phyloP scores from a whole-genome alignment of 2,113 vertebrate species.

The Stercorarius parasiticus region DNA sequence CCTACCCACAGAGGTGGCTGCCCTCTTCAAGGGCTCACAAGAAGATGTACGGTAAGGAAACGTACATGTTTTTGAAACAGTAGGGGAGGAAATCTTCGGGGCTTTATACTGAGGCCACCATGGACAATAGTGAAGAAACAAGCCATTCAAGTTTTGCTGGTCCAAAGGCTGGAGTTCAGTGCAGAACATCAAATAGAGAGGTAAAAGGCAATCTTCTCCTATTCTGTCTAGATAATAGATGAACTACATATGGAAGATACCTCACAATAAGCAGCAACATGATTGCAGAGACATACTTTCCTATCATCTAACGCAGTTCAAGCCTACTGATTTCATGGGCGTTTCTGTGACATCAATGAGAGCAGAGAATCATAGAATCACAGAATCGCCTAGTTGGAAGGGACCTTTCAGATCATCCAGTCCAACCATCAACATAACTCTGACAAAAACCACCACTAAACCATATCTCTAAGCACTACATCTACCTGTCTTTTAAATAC shows the following conservation, averaged over 20 bases:
- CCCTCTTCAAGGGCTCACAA: neutral
- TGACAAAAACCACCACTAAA: too few relatives aligned
- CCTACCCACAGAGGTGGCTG: neutral
- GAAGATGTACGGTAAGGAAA: neutral
- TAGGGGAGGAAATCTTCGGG: neutral
- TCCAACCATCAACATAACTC: too few relatives aligned
- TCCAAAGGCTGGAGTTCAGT: neutral
- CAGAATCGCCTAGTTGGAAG: too few relatives aligned
- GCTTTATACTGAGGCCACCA: neutral
- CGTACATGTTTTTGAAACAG: neutral
- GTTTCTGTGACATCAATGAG: neutral
- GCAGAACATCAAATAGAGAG: neutral
- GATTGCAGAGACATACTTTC: neutral
- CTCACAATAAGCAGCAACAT: neutral
- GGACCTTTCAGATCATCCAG: too few relatives aligned
- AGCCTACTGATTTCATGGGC: neutral
- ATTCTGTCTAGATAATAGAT: neutral
- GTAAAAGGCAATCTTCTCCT: neutral
- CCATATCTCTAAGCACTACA: too few relatives aligned
- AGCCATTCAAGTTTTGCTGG: neutral
- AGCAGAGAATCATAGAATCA: neutral
- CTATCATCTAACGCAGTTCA: neutral
- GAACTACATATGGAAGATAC: neutral
- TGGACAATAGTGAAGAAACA: neutral
- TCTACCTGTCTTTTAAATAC: too few relatives aligned